Conservation (phyloP, 37 sponge, comb jelly and placozoan genomes). For the Ephydatia muelleri region DNA sequence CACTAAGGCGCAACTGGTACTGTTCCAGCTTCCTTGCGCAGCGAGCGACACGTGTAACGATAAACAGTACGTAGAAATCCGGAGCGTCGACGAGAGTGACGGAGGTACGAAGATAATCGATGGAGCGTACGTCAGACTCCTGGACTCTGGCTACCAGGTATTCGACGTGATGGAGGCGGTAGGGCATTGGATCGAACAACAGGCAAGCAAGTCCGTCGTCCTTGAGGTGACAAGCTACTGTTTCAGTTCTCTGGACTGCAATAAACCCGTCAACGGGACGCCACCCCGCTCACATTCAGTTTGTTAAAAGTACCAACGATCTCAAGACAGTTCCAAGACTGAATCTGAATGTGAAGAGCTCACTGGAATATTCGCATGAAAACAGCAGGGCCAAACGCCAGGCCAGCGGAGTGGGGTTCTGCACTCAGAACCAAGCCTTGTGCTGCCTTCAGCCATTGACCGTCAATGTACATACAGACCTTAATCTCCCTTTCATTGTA, state of each 20-base stretch:
- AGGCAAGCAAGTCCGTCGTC: not conserved
- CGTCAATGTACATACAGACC: constrained; percentile 48
- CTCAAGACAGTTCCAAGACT: constrained; percentile 10
- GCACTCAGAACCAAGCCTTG: constrained; percentile 23
- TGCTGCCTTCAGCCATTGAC: constrained; percentile 60
- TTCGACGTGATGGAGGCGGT: constrained; percentile 46
- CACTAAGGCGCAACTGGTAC: constrained; percentile 45
- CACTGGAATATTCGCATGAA: not conserved
- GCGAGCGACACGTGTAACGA: not conserved
- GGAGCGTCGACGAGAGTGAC: constrained; percentile 19
- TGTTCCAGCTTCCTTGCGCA: constrained; percentile 46
- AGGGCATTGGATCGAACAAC: constrained; percentile 35
- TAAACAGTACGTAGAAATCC: constrained; percentile 49
- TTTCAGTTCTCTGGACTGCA: constrained; percentile 32
- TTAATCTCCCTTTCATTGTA: constrained; percentile 25
- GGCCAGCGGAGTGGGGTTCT: constrained; percentile 7
- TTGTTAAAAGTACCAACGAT: not conserved
- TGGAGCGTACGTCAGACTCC: constrained; percentile 4
- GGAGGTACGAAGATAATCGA: constrained; percentile 8
- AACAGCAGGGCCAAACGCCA: not conserved
- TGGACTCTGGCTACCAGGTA: constrained; percentile 18
- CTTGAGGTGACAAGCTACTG: constrained; percentile 57
- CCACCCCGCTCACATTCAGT: constrained; percentile 6
- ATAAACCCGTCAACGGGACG: not conserved
- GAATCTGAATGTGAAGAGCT: constrained; percentile 20